These are phyloP conservation scores for Apamea sordens DNA, from an alignment of 2,888 invertebrate species.

Conservation along the genomic window DNA sequence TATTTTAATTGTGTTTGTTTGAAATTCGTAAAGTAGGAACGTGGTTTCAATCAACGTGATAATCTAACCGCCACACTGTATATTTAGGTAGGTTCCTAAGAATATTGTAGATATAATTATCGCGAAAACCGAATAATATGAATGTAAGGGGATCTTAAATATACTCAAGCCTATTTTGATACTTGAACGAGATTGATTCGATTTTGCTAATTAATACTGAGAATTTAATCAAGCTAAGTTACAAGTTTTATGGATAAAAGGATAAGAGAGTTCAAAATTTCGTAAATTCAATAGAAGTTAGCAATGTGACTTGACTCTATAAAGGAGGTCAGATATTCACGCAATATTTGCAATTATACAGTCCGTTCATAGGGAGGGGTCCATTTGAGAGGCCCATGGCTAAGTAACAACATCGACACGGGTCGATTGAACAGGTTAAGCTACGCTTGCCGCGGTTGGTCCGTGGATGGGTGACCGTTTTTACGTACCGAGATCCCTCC, in stretches of 20 bases:
- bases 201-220: slow-evolving; percentile 6
- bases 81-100: not conserved
- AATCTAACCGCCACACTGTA: not conserved
- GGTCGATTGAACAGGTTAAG: too few relatives aligned
- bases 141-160: not conserved
- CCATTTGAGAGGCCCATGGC: too few relatives aligned
- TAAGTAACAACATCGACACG: too few relatives aligned
- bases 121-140: slow-evolving; percentile 9
- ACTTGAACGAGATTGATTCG: slow-evolving; percentile 22
- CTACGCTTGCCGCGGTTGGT: too few relatives aligned
- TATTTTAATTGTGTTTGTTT: not conserved
- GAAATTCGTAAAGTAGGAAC: not conserved
- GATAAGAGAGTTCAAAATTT: not conserved
- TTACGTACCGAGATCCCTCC: too few relatives aligned
- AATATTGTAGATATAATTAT: not conserved
- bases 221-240: not conserved
- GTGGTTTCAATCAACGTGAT: too few relatives aligned
- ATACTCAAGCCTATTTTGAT: slow-evolving; percentile 11
- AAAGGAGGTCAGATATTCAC: not conserved
- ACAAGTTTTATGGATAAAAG: not conserved
- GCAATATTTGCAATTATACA: not conserved
- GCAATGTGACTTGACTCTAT: not conserved
- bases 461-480: too few relatives aligned
- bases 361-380: too few relatives aligned
- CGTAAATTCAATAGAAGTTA: too few relatives aligned